A percentile compares a stretch with the other conserved stretches of the same genome.
Evolutionary conservation across 2,113 vertebrate genomes (phyloP).

Genomic region (Dryoscopus gambensis): DNA sequence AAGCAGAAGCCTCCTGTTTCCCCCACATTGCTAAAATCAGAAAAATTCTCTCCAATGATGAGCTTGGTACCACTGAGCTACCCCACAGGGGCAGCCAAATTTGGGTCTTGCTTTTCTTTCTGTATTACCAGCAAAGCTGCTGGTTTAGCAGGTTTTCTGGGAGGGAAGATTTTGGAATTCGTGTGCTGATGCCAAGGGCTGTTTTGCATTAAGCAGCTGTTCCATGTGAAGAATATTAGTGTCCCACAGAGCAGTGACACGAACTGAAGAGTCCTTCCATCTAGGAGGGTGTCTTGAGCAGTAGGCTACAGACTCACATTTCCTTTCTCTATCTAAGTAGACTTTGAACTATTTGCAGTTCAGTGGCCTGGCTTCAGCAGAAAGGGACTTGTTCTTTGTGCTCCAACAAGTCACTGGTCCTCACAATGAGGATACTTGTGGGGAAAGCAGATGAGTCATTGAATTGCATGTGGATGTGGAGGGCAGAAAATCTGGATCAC

Average conservation of each 20-base stretch:
- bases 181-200: not conserved
- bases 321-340: not conserved
- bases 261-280: not conserved
- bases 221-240: not conserved
- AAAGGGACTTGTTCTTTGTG: not conserved
- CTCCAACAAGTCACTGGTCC: not conserved
- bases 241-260: accelerated
- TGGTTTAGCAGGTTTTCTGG: not conserved
- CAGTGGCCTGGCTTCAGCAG: not conserved
- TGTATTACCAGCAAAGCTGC: not conserved
- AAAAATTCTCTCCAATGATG: not conserved
- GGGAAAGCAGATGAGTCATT: not conserved
- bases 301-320: not conserved
- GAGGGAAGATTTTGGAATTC: not conserved
- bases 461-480: not conserved
- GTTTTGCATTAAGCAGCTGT: not conserved
- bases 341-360: not conserved
- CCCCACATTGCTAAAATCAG: not conserved
- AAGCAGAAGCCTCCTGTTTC: not conserved
- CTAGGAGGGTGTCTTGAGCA: not conserved
- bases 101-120: not conserved
- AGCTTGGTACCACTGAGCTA: not conserved
- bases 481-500: not conserved
- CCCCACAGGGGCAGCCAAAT: not conserved
- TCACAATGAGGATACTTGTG: not conserved